Evolutionary conservation across 2,888 invertebrate species (phyloP).

Genomic region (Diarsia mendica): DNA sequence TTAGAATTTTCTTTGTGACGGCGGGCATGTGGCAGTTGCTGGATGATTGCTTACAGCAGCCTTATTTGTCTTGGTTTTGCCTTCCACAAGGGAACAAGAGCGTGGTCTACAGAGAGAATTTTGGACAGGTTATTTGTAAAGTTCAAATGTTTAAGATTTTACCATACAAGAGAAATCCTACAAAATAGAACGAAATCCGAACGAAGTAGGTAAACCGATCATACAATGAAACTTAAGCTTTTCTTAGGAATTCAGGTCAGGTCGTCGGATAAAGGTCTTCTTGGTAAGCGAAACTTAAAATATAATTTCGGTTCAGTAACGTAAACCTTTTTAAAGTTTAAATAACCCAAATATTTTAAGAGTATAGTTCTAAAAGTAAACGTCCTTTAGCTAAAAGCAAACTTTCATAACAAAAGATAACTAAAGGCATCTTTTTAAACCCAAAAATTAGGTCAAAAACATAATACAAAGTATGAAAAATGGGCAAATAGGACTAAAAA

Average conservation of each 20-base stretch:
- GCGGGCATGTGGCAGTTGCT: too few species aligned
- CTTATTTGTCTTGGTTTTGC: too few species aligned
- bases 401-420: constrained; percentile 11
- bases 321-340: constrained; percentile 10
- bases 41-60: too few species aligned
- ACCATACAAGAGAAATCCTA: background rate
- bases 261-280: background rate
- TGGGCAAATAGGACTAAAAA: constrained; percentile 14
- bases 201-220: background rate
- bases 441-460: constrained; percentile 28
- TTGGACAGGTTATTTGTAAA: background rate
- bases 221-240: background rate
- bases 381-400: constrained; percentile 28
- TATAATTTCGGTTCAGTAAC: background rate
- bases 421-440: background rate
- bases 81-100: too few species aligned
- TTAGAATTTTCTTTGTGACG: too few species aligned
- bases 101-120: background rate
- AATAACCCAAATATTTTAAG: background rate
- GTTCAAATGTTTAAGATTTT: background rate
- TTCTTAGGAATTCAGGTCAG: background rate
- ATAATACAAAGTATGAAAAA: constrained; percentile 27
- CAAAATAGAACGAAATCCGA: background rate
- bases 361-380: constrained; percentile 11
- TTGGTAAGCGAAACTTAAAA: background rate